A percentile compares a stretch with the other conserved stretches of the same genome.
These are phyloP conservation scores for Mesembrinibis cayennensis DNA, from an alignment of 2,113 vertebrate genomes.

Conservation along the genomic window DNA sequence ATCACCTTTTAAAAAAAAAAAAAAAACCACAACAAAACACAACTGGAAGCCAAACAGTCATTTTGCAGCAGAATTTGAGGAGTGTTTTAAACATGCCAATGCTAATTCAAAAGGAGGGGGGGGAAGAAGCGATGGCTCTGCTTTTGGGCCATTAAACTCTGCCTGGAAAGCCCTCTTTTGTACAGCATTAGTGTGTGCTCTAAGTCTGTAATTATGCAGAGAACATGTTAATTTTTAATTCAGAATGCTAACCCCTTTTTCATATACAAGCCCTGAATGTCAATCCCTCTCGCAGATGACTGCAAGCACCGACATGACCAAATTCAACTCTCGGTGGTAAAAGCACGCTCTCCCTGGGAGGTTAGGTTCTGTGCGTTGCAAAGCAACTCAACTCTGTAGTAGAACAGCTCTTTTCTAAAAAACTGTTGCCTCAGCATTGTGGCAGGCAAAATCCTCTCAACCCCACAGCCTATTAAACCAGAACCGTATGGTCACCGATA, in stretches of 20 bases:
- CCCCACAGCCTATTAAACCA: background rate
- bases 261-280: background rate
- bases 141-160: background rate
- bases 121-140: background rate
- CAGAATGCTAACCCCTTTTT: background rate
- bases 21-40: background rate
- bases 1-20: background rate
- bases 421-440: background rate
- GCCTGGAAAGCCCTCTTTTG: constrained; percentile 14
- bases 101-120: background rate
- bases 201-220: constrained; percentile 23
- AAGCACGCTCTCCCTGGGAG: background rate
- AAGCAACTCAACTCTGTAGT: background rate
- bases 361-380: accelerated
- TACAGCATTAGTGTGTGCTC: background rate
- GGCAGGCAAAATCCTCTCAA: background rate
- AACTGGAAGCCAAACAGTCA: constrained; percentile 28
- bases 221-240: constrained; percentile 50
- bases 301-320: background rate
- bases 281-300: background rate
- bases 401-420: background rate
- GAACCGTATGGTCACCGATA: background rate
- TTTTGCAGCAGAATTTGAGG: background rate
- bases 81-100: constrained; percentile 8
- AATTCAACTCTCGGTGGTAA: background rate